phyloP scores from a whole-genome alignment of 2,797 vertebrate species.

The Chiroxiphia lanceolata region DNA sequence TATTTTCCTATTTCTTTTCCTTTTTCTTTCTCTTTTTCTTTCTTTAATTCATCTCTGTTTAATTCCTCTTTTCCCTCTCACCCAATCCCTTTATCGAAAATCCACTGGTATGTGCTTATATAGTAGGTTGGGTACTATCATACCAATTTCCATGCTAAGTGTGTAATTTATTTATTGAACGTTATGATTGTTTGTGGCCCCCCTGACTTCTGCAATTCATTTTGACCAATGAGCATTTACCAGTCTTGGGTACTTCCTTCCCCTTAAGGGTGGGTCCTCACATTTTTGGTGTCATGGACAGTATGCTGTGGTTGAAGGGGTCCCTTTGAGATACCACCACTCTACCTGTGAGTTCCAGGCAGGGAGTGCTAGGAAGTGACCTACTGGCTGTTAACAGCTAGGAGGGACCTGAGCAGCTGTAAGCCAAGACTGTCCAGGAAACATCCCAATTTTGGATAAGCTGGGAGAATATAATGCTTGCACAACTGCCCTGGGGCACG shows the following conservation, averaged over 20 bases:
- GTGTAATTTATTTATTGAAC: neutral
- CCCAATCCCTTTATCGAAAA: neutral
- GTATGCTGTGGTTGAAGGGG: rapidly evolving
- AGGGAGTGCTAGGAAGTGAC: neutral
- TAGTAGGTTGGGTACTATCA: neutral
- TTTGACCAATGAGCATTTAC: neutral
- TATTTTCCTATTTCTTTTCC: neutral
- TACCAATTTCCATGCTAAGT: neutral
- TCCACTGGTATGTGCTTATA: no score
- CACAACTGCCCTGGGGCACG: no score
- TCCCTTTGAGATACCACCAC: no score
- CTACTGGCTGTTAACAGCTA: neutral
- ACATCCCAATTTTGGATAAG: neutral
- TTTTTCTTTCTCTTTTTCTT: neutral
- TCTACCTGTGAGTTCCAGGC: rapidly evolving
- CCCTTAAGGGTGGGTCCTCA: neutral
- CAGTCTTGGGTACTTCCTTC: neutral
- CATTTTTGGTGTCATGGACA: rapidly evolving
- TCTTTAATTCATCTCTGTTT: neutral
- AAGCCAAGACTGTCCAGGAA: neutral
- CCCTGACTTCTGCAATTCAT: neutral
- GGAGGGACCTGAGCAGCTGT: neutral
- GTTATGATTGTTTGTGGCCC: neutral
- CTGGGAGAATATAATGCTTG: neutral
- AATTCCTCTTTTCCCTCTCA: neutral